Evolutionary conservation across 2,797 vertebrate genomes (phyloP).

Genomic region (Galagoides demidoff): DNA sequence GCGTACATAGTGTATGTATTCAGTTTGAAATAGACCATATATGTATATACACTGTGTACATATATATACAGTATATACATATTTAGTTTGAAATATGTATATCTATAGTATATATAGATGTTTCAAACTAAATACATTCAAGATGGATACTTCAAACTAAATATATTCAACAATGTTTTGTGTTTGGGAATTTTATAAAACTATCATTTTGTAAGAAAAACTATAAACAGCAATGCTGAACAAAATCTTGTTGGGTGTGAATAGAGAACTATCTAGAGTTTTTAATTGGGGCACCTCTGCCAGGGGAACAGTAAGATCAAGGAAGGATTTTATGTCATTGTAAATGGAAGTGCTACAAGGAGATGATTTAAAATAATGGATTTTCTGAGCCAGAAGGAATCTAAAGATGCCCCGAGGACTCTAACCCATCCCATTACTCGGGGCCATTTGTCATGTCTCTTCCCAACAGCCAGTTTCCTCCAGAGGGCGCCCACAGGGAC

Average conservation of each 20-base stretch:
- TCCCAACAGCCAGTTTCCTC: not conserved
- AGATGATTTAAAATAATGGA: not conserved
- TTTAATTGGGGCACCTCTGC: not conserved
- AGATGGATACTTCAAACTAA: no score
- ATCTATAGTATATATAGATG: no score
- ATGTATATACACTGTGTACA: no score
- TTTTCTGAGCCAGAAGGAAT: conserved; percentile 23
- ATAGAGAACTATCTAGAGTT: not conserved
- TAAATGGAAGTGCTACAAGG: not conserved
- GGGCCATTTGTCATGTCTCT: not conserved
- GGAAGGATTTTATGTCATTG: not conserved
- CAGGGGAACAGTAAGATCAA: not conserved
- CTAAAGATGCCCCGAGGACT: not conserved
- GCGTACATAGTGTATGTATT: no score
- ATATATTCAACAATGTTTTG: not conserved
- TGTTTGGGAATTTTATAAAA: not conserved
- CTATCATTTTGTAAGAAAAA: conserved; percentile 1
- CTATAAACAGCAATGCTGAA: not conserved
- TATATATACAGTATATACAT: no score
- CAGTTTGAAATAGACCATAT: no score
- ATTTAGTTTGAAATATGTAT: no score
- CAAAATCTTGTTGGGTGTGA: not conserved
- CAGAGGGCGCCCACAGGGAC: not conserved
- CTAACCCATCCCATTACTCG: not conserved
- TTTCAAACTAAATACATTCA: no score